phyloP scores from a whole-genome alignment of 1,140 invertebrate genomes.

The Drosophila pruinosa region DNA sequence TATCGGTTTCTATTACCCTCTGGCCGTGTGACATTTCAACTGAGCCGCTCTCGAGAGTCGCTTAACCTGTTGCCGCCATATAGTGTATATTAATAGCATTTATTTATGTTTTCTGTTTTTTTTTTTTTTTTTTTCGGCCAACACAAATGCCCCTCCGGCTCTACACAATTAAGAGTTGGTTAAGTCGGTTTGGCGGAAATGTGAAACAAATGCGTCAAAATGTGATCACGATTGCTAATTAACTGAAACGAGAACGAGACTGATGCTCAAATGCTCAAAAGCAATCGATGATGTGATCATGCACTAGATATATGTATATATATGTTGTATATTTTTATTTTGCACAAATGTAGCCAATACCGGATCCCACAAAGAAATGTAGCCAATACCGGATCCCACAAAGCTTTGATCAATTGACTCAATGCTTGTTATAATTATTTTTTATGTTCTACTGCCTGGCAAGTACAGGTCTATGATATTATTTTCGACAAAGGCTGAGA shows the following conservation, averaged over 20 bases:
- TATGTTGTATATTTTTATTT: neutral
- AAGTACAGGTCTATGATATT: too few relatives aligned
- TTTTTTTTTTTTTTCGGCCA: neutral
- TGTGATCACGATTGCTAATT: conserved; percentile 53
- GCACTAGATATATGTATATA: neutral
- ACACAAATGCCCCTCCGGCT: neutral
- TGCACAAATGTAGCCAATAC: neutral
- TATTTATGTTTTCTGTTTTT: conserved; percentile 24
- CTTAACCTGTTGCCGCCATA: conserved; percentile 61
- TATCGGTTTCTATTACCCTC: conserved; percentile 16
- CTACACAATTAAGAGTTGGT: conserved; percentile 20
- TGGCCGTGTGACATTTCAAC: conserved; percentile 31
- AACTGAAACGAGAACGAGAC: conserved; percentile 39
- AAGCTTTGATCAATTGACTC: neutral
- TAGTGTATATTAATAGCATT: conserved; percentile 48
- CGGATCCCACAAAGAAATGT: neutral
- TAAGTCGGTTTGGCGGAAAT: conserved; percentile 33
- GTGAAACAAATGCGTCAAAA: conserved; percentile 40
- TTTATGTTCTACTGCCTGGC: too few relatives aligned
- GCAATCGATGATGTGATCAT: conserved; percentile 1
- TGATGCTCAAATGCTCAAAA: conserved; percentile 6
- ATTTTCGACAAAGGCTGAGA: too few relatives aligned
- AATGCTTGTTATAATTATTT: too few relatives aligned
- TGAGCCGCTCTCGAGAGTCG: conserved; percentile 43
- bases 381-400: neutral